These are phyloP conservation scores for Bombus haemorrhoidalis DNA, from an alignment of 1,140 invertebrate species.

Conservation along the genomic window DNA sequence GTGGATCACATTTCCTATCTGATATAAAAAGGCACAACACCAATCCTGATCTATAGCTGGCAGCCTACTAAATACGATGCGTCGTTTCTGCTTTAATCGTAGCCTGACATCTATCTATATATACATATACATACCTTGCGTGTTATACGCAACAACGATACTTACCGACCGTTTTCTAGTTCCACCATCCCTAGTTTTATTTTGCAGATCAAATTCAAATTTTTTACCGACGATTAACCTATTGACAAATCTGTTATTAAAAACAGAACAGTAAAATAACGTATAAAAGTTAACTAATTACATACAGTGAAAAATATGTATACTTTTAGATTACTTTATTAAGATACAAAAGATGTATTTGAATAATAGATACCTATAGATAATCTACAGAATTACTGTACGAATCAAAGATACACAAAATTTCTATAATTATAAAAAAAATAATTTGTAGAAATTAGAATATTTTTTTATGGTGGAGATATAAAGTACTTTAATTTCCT, in stretches of 20 bases:
- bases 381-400: background rate
- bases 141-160: too few relatives aligned
- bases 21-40: fast-evolving
- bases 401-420: background rate
- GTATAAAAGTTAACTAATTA: background rate
- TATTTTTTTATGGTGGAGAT: too few relatives aligned
- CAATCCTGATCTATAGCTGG: background rate
- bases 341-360: background rate
- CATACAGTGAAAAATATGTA: background rate
- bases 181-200: too few relatives aligned
- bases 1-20: conserved; percentile 18
- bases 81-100: conserved; percentile 6
- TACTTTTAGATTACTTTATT: background rate
- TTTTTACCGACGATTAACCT: too few relatives aligned
- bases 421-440: background rate
- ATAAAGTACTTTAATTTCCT: too few relatives aligned
- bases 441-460: background rate
- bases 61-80: conserved; percentile 34
- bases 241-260: too few relatives aligned
- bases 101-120: conserved; percentile 37
- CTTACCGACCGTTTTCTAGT: background rate
- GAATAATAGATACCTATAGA: background rate
- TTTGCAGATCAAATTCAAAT: background rate
- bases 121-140: background rate
- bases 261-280: background rate